Conservation (phyloP, 2,113 vertebrate species). For the Microcebus tavaratra region DNA sequence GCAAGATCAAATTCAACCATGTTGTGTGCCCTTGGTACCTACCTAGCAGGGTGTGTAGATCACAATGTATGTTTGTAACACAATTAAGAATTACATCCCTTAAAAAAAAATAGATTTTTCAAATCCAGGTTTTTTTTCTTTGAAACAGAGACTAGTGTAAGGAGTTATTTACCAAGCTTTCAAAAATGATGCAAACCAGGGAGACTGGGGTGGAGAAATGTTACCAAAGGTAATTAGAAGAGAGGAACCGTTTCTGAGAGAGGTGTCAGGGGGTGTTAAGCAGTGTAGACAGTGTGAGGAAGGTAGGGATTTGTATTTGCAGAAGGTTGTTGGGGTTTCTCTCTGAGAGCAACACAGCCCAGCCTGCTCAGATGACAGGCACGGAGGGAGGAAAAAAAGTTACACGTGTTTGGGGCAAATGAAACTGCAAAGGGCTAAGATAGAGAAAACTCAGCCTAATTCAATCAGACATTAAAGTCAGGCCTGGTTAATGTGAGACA, state of each 20-base stretch:
- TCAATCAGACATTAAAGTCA: conserved; percentile 77
- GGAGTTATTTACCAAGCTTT: neutral
- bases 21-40: neutral
- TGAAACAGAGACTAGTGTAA: neutral
- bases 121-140: neutral
- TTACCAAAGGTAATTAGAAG: conserved; percentile 33
- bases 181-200: neutral
- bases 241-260: neutral
- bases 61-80: neutral
- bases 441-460: conserved; percentile 79
- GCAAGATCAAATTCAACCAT: neutral
- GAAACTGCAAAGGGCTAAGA: conserved; percentile 63
- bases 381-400: neutral
- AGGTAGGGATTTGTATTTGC: neutral
- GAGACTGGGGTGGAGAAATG: neutral
- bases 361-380: conserved; percentile 29
- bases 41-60: neutral
- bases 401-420: conserved; percentile 58
- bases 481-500: conserved; percentile 77
- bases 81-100: neutral
- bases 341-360: neutral
- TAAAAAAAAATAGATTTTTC: neutral
- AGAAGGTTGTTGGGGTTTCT: neutral
- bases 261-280: neutral
- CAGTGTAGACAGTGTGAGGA: neutral